phyloP scores from a whole-genome alignment of 35 echinoderm and acorn worm species.

The Eucidaris tribuloides region DNA sequence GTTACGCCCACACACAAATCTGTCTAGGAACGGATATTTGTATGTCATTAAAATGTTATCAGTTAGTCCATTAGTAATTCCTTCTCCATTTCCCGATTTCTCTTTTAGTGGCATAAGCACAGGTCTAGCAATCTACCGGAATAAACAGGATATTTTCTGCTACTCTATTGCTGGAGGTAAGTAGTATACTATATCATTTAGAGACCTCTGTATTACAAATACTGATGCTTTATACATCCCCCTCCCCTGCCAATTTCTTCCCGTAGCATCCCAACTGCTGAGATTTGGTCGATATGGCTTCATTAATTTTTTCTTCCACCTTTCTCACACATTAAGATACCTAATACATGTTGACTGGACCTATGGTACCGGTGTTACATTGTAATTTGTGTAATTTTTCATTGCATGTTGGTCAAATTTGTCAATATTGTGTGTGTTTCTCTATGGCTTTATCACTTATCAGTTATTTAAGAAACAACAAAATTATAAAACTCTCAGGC shows the following conservation, averaged over 20 bases:
- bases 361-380: neutral
- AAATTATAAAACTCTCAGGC: no score
- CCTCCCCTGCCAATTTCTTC: neutral
- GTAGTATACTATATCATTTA: neutral
- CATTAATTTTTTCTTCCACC: neutral
- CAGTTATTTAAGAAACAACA: no score
- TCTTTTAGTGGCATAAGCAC: conserved; percentile 58
- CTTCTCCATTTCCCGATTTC: neutral
- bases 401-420: no score
- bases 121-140: conserved; percentile 51
- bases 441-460: no score
- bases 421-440: no score
- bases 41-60: neutral
- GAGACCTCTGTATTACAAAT: neutral
- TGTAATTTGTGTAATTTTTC: no score
- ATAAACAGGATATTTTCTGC: conserved; percentile 66
- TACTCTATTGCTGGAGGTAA: conserved; percentile 74
- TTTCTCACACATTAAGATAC: neutral
- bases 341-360: neutral
- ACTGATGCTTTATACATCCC: neutral
- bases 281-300: neutral
- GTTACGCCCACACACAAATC: no score
- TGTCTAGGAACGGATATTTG: neutral
- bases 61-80: neutral
- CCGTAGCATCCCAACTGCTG: neutral